phyloP scores from a whole-genome alignment of 2,113 vertebrate genomes.

The Ceyx cyanopectus region DNA sequence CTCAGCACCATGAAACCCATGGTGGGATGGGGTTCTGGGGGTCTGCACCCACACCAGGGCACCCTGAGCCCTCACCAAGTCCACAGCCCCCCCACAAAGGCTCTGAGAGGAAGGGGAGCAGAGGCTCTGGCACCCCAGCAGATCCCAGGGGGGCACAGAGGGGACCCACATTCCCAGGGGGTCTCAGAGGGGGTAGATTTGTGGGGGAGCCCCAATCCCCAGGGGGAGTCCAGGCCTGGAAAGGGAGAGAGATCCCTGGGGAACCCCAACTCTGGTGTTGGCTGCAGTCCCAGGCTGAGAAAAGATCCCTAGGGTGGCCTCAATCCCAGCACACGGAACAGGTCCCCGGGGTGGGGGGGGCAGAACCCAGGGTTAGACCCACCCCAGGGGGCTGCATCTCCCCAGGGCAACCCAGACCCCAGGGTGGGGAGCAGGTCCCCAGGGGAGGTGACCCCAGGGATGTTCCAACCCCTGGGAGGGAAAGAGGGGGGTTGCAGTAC shows the following conservation, averaged over 20 bases:
- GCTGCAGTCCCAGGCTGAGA: not conserved
- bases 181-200: not conserved
- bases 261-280: not conserved
- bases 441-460: not conserved
- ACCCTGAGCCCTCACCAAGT: not conserved
- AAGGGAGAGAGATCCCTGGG: not conserved
- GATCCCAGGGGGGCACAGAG: not conserved
- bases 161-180: not conserved
- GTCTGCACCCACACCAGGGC: not conserved
- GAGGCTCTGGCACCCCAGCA: not conserved
- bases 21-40: not conserved
- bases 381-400: too few relatives aligned
- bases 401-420: not conserved
- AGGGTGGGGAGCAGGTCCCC: not conserved
- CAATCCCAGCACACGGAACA: accelerated
- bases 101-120: accelerated
- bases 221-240: not conserved
- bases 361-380: not conserved
- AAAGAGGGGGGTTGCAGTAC: not conserved
- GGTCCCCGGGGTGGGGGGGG: not conserved
- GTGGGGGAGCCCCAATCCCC: not conserved
- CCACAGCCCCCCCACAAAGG: not conserved
- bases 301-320: not conserved
- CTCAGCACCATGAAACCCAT: not conserved
- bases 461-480: not conserved